Evolutionary conservation across 2,113 vertebrate genomes (phyloP).

Genomic region (Hymenochirus boettgeri): DNA sequence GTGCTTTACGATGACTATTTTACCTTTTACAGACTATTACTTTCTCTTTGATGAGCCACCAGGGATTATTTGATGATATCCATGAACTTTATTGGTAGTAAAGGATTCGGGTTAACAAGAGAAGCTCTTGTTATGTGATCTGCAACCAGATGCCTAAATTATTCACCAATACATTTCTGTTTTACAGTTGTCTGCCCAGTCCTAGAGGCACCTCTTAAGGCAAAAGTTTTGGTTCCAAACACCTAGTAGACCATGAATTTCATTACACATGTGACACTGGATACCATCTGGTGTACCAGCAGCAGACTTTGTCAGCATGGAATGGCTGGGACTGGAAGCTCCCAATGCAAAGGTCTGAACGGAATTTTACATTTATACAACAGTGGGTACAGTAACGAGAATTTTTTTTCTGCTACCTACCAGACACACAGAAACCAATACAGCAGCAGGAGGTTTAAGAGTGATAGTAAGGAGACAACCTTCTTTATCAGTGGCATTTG

Average conservation of each 20-base stretch:
- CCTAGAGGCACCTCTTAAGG: slow-evolving; percentile 74
- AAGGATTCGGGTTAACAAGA: background rate
- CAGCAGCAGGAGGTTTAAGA: too few relatives aligned
- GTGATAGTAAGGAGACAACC: too few relatives aligned
- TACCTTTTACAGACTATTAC: too few relatives aligned
- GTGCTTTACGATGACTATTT: too few relatives aligned
- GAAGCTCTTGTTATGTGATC: background rate
- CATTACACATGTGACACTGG: slow-evolving; percentile 83
- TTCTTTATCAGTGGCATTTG: too few relatives aligned
- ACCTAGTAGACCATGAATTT: slow-evolving; percentile 82
- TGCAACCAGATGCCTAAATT: background rate
- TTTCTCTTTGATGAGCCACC: too few relatives aligned
- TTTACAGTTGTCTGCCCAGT: slow-evolving; percentile 68
- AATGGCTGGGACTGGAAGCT: slow-evolving; percentile 76
- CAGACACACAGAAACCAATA: too few relatives aligned
- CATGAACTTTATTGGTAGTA: background rate
- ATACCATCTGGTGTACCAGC: slow-evolving; percentile 74
- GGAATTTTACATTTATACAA: too few relatives aligned
- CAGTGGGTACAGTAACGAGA: too few relatives aligned
- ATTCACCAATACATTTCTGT: too few relatives aligned
- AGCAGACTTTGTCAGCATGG: slow-evolving; percentile 79
- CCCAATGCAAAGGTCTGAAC: slow-evolving; percentile 85
- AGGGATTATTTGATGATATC: background rate
- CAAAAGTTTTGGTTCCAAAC: slow-evolving; percentile 85
- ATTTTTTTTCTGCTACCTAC: too few relatives aligned